These are phyloP conservation scores for Acleris laterana DNA, from an alignment of 2,888 invertebrate genomes.

Conservation along the genomic window DNA sequence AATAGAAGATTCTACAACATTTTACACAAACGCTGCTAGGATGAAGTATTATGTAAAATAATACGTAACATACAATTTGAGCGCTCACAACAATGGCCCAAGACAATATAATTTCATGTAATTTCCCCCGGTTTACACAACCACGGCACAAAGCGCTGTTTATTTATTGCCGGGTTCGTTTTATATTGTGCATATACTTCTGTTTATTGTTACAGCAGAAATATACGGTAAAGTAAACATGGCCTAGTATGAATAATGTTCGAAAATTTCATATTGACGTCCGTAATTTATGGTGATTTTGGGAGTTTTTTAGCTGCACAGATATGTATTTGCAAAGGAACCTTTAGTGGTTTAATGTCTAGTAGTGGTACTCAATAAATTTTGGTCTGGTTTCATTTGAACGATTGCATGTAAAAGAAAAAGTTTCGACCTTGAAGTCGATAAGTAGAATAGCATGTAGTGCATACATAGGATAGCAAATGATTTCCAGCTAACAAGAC, in stretches of 20 bases:
- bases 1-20: conserved; percentile 11
- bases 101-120: conserved; percentile 33
- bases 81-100: conserved; percentile 25
- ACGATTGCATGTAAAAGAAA: no score
- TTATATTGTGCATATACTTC: conserved; percentile 1
- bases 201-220: neutral
- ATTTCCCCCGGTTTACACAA: conserved; percentile 27
- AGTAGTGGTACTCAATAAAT: no score
- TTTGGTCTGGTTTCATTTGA: no score
- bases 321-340: no score
- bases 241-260: neutral
- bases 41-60: conserved; percentile 33
- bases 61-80: conserved; percentile 36
- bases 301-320: no score
- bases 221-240: conserved; percentile 3
- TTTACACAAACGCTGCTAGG: conserved; percentile 6
- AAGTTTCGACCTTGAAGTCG: no score
- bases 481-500: no score
- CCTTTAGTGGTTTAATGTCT: no score
- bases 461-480: no score
- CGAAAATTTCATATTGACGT: neutral
- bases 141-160: conserved; percentile 4
- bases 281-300: neutral
- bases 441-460: no score
- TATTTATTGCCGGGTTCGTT: neutral